These are phyloP conservation scores for Sula dactylatra DNA, from an alignment of 2,113 vertebrate species.

Conservation along the genomic window DNA sequence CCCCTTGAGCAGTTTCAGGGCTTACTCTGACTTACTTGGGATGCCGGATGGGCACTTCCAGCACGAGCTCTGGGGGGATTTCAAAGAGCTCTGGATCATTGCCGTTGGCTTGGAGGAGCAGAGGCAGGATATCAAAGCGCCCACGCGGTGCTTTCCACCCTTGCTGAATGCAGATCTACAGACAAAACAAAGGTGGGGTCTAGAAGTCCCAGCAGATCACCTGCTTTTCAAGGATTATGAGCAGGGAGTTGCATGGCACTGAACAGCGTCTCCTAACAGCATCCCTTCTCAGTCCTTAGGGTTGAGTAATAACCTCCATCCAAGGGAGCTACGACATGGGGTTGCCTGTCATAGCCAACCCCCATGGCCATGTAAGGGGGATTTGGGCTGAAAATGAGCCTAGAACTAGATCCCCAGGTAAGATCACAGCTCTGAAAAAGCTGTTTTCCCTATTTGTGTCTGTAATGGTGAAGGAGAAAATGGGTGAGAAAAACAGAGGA, in stretches of 20 bases:
- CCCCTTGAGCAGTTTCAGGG: fast-evolving
- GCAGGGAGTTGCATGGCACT: background rate
- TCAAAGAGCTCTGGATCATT: conserved; percentile 95
- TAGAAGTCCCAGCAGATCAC: background rate
- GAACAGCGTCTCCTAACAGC: background rate
- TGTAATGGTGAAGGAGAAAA: background rate
- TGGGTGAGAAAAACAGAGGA: background rate
- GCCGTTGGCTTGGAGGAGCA: conserved; percentile 93
- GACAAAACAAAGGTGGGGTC: background rate
- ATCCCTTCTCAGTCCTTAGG: background rate
- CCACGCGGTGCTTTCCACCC: conserved; percentile 91
- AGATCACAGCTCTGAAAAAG: background rate
- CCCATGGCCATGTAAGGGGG: background rate
- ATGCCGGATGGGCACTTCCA: conserved; percentile 93
- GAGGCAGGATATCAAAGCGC: conserved; percentile 92
- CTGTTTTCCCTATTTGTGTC: background rate
- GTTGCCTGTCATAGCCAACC: background rate
- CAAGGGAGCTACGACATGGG: fast-evolving
- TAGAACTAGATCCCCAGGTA: background rate
- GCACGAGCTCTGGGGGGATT: conserved; percentile 89
- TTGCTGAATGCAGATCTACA: conserved; percentile 93
- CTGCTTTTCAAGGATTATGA: background rate
- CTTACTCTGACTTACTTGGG: conserved; percentile 86
- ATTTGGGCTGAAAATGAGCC: background rate
- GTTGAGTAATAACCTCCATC: background rate